Base-by-base conservation (phyloP, 2,113 vertebrate genomes). In the Sceloporus undulatus region DNA sequence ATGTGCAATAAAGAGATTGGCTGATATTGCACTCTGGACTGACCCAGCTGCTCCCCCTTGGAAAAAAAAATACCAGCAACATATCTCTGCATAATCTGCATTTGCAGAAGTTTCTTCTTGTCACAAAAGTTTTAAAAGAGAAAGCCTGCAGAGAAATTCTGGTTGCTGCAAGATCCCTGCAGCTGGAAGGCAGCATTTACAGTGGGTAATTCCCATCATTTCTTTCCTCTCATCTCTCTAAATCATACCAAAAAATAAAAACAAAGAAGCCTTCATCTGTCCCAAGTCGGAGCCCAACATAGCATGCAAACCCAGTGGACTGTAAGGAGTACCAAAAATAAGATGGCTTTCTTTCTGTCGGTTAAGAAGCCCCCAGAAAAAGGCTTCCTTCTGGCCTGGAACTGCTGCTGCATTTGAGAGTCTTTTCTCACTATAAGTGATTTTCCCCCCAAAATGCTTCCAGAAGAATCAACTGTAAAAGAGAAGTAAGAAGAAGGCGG, bases 271-370 rank as follows among this genome's bases (percentile, higher is more conserved):
- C 89, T 48, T 48, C 91, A 91, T 89, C 79, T 89, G 80, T 87
- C 89, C 91, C 11, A 88, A 83, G 93, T 92, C 89, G n/a, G 52
- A 89, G 87, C 94, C 95, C 95, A 94, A 94, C 87, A 73, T 38
- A 87, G 91, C 94, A 95, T 94, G 95, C 95, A 96, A 97, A 97
- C 97, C 97, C 97, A 98, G 48, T 96, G 96, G 97, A 97, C 96
- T 97, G 96, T 96, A 96, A 97, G 48, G 48, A 48, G 7, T 48
- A 48, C 48, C 5, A 97, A 97, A 96, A 9, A 96, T 8, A 94
- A 38, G 62, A 89, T 95, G 91, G 96, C 96, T 96, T 95, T 97
- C 95, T 91, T 97, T 97, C 93, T 96, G 97, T 95, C 97, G 92
- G 95, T 96, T 97, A 48, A 48, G 96, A 95, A 97, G 97, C 94